Conservation (phyloP, 2,113 vertebrate genomes). For the Aspiorhynchus laticeps region DNA sequence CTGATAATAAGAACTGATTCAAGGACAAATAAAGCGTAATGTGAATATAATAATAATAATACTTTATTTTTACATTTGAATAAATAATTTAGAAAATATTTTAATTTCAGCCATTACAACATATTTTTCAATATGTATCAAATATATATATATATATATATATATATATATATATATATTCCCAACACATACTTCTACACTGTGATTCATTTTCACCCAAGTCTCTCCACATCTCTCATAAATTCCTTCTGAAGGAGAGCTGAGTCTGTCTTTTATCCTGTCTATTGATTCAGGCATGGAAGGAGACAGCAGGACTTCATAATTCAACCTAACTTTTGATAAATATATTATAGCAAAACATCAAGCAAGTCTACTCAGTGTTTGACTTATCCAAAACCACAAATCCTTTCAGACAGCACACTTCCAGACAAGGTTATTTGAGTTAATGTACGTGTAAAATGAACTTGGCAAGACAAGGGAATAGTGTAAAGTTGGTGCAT, state of each 20-base stretch:
- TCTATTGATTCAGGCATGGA: conserved; percentile 45
- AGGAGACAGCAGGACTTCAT: conserved; percentile 25
- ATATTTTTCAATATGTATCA: background rate
- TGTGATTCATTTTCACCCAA: background rate
- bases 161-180: too few relatives aligned
- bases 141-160: background rate
- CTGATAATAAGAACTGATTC: too few relatives aligned
- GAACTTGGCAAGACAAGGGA: background rate
- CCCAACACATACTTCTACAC: too few relatives aligned
- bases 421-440: background rate
- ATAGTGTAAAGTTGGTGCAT: background rate
- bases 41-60: too few relatives aligned
- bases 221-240: conserved; percentile 25
- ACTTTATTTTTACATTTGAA: too few relatives aligned
- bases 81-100: background rate
- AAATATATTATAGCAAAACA: conserved; percentile 48
- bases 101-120: background rate
- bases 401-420: conserved; percentile 28
- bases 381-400: conserved; percentile 22
- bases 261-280: conserved; percentile 45
- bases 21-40: too few relatives aligned
- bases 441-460: conserved; percentile 7
- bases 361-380: conserved; percentile 36
- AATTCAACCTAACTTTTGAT: conserved; percentile 46
- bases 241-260: conserved; percentile 40